Percentiles rank a stretch among this genome's conserved stretches.
Evolutionary conservation across 2,888 invertebrate genomes (phyloP).

Genomic region (Andrena praecox): DNA sequence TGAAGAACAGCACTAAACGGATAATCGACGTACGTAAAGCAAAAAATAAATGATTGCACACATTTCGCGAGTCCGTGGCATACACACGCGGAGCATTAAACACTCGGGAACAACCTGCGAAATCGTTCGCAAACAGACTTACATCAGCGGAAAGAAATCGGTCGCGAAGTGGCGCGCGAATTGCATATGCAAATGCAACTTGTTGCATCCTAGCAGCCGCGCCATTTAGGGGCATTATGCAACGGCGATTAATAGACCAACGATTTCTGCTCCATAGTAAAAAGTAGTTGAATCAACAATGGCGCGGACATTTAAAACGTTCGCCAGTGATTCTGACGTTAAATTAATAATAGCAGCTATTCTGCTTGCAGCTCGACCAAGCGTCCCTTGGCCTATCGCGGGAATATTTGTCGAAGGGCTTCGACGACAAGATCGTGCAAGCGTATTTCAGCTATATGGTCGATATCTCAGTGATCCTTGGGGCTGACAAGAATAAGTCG

Average conservation of each 20-base stretch:
- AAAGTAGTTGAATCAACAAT: constrained; percentile 11
- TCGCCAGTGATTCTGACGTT: neutral
- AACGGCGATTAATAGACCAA: neutral
- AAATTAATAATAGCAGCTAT: neutral
- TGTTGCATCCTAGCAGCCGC: neutral
- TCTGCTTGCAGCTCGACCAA: constrained; percentile 91
- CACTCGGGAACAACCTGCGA: neutral
- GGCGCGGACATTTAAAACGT: neutral
- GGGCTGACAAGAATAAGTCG: constrained; percentile 89
- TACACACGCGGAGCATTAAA: neutral
- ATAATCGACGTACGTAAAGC: constrained; percentile 91
- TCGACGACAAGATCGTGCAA: constrained; percentile 93
- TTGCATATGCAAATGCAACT: constrained; percentile 9
- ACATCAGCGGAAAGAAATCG: neutral
- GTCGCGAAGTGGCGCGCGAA: constrained; percentile 24
- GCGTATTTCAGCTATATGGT: constrained; percentile 96
- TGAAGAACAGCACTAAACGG: constrained; percentile 94
- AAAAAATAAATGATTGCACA: neutral
- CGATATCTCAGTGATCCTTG: constrained; percentile 93
- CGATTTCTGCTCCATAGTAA: neutral
- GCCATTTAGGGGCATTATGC: neutral
- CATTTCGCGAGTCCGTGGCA: neutral
- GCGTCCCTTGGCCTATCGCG: constrained; percentile 93
- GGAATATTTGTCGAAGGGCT: constrained; percentile 93
- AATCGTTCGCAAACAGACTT: constrained; percentile 4